Evolutionary conservation across 2,113 vertebrate genomes (phyloP), one percentile per base, ranked within the genome.

Genomic region (Aspidoscelis tigris): DNA sequence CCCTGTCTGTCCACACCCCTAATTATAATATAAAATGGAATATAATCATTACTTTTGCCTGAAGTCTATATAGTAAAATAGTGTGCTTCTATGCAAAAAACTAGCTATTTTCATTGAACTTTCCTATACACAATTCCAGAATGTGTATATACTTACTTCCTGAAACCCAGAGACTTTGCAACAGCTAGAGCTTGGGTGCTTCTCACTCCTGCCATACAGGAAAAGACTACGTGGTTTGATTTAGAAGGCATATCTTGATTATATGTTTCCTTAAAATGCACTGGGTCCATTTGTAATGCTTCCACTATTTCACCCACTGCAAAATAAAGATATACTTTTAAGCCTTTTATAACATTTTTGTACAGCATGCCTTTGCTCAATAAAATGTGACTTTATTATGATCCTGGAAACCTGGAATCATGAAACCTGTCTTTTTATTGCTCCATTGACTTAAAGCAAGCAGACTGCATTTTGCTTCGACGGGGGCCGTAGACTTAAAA

Each of bases 201-300:
- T 91, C 98, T 95, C 55, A 96, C 86, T 85, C 99, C 98, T 18
- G 96, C 96, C 89, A 97, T 92, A 92, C 98, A 99, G 66, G 96
- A 97, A 90, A 99, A 99, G 64, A 99, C 95, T 20, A 99, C 69
- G 50, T 88, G 95, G 80, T 97, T 97, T 0, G 94, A 95, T 87
- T 94, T 96, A 82, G 93, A 93, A 1, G 98, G 98, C 95, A 97
- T 97, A 71, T 95, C 94, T 81, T 95, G 93, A 0, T 95, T 93
- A 75, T 97, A 99, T 86, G 94, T 97, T 80, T 98, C 95, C 91
- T 94, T 92, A 92, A 99, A 99, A 11, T 97, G 96, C 0, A 50
- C 84, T 2, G 97, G 92, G 43, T 86, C 90, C 95, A 99, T 96
- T 80, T 98, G 97, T 39, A 99, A 94, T 70, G 98, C 98, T 86